Evolutionary conservation across 1,140 invertebrate species (phyloP), one percentile per base, ranked within the genome.

Genomic region (Magallana gigas): DNA sequence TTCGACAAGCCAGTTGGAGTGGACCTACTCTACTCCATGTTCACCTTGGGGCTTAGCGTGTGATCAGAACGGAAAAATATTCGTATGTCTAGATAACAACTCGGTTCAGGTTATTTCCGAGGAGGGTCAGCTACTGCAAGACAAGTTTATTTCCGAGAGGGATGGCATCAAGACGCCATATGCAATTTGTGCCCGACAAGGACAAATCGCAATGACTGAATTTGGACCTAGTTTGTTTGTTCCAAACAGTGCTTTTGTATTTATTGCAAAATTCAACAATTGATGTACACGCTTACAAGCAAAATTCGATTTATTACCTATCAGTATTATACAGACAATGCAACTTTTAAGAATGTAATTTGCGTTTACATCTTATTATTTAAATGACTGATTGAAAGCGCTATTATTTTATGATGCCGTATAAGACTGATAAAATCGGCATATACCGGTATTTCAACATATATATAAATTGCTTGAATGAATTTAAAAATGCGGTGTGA

Each of bases 191-290:
- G 88, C 88, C 1, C 64, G 85, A 29, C 48, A 68, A 14, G 23
- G 76, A 8, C 85, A 89, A 59, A 85, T 89, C 18, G 88, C 83
- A 16, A 83, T 89, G 9, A 87, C 88, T 18, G 88, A 89, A 57
- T 89, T 86, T 82, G 88, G 88, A 36, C 62, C 88, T 8, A 89
- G 85, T 87, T 81, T 89, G 57, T 89, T 89, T 62, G 83, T 84
- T 48, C 85, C 88, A 23, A 89, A 89, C 68, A 89, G 88, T 71
- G 57, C 85, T 68, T 87, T 58, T 29, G 56, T 87, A 36, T 82
- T 62, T 83, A 62, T 36, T 76, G 68, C 68, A 12, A 76, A 76
- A 76, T 76, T 76, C 8, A 76, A 23, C 36, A 76, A 4, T 29
- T 76, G 3, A 48, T 48, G 36, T 48, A 48, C 36, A 48, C 5